A percentile compares a stretch with the other conserved stretches of the same genome.
Conservation (phyloP, 2,797 vertebrate genomes). For the Falco naumanni region DNA sequence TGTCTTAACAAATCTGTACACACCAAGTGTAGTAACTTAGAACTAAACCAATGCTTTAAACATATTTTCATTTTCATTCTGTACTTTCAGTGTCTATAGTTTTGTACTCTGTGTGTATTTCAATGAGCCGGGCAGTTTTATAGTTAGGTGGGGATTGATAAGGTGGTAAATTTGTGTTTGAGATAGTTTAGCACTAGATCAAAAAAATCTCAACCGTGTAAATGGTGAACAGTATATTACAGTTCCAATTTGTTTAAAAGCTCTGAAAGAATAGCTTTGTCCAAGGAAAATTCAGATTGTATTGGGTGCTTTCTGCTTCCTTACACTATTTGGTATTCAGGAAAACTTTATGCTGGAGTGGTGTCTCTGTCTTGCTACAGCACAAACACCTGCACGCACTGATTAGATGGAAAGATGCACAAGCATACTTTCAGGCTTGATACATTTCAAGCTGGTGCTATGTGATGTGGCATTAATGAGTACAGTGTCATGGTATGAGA, state of each 20-base stretch:
- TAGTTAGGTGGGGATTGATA: not conserved
- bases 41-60: not conserved
- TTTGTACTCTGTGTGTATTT: not conserved
- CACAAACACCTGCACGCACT: not conserved
- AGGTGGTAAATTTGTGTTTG: not conserved
- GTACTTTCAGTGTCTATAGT: not conserved
- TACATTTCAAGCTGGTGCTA: not conserved
- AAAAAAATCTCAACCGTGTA: not conserved
- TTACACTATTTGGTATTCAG: not conserved
- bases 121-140: not conserved
- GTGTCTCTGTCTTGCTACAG: not conserved
- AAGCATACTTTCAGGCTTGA: not conserved
- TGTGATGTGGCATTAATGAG: not conserved
- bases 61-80: not conserved
- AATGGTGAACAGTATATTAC: not conserved
- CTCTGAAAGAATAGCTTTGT: not conserved
- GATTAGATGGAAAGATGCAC: not conserved
- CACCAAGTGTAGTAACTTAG: not conserved
- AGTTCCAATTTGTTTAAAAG: not conserved
- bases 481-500: not conserved
- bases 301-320: not conserved
- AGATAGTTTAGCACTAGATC: not conserved
- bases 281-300: not conserved
- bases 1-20: not conserved
- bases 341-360: not conserved